A percentile compares a stretch with the other conserved stretches of the same genome.
phyloP scores from a whole-genome alignment of 2,797 vertebrate species.

The Enteromius argenteus region DNA sequence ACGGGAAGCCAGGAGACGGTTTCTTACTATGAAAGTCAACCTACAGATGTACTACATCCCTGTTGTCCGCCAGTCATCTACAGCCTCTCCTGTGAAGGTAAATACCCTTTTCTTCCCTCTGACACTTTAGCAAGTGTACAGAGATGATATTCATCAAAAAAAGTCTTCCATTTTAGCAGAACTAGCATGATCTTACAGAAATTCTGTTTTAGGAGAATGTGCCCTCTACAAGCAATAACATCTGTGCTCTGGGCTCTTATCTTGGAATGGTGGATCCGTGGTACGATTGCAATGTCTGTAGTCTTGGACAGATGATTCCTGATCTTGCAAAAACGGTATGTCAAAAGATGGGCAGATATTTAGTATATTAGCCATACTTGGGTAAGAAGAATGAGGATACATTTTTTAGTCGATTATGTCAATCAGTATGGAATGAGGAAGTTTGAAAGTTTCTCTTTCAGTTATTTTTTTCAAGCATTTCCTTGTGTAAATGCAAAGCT shows the following conservation, averaged over 20 bases:
- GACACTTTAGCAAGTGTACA: conserved; percentile 28
- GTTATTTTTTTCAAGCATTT: not conserved
- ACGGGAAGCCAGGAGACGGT: conserved; percentile 86
- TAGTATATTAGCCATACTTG: not conserved
- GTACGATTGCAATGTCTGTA: conserved; percentile 90
- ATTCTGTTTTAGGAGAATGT: not conserved
- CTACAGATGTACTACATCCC: conserved; percentile 95
- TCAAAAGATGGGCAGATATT: not conserved
- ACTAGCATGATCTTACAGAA: not conserved
- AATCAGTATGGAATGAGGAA: conserved; percentile 21
- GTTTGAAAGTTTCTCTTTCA: conserved; percentile 25
- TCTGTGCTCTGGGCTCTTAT: conserved; percentile 86
- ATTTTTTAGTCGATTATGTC: not conserved
- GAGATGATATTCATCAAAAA: conserved; percentile 4
- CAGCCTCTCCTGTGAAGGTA: conserved; percentile 68
- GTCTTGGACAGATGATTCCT: conserved; percentile 86
- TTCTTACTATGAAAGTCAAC: conserved; percentile 86
- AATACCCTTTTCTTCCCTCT: not conserved
- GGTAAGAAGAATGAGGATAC: not conserved
- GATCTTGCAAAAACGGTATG: conserved; percentile 89
- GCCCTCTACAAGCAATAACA: conserved; percentile 59
- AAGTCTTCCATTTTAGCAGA: conserved; percentile 5
- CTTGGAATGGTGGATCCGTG: conserved; percentile 89
- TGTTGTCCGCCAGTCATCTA: conserved; percentile 65
- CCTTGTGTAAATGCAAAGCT: conserved; percentile 33